A percentile compares a stretch with the other conserved stretches of the same genome.
phyloP scores from a whole-genome alignment of 2,888 invertebrate genomes.

The Perizoma flavofasciatum region DNA sequence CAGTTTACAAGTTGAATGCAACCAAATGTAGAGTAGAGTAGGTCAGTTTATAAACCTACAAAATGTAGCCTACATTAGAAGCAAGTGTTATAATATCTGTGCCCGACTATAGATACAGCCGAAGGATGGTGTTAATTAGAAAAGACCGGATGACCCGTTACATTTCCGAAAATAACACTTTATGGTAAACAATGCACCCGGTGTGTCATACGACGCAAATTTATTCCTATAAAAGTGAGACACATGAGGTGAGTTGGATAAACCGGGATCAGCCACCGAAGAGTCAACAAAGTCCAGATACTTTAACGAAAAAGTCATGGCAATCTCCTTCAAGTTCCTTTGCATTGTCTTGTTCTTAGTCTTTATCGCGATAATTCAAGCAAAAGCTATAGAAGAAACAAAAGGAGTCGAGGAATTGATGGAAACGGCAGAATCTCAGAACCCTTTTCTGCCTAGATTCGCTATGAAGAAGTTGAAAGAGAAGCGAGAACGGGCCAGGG shows the following conservation, averaged over 20 bases:
- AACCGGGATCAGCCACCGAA: conserved; percentile 57
- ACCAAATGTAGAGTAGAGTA: conserved; percentile 39
- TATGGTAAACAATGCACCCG: conserved; percentile 72
- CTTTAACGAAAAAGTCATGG: conserved; percentile 38
- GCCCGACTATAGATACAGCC: conserved; percentile 60
- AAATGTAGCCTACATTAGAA: conserved; percentile 31
- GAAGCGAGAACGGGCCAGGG: conserved; percentile 58
- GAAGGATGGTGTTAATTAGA: conserved; percentile 71
- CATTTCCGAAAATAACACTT: conserved; percentile 69
- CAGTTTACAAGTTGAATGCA: conserved; percentile 8
- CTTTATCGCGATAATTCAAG: conserved; percentile 43
- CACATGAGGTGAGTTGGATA: conserved; percentile 46
- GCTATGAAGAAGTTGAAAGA: conserved; percentile 72
- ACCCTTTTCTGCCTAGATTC: conserved; percentile 73
- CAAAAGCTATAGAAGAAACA: conserved; percentile 53
- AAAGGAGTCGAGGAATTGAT: conserved; percentile 46
- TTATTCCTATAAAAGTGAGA: conserved; percentile 65
- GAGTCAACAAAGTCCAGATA: conserved; percentile 25
- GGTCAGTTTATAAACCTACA: conserved; percentile 26
- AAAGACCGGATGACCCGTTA: conserved; percentile 74
- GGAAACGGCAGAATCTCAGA: conserved; percentile 70
- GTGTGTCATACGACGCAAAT: conserved; percentile 65
- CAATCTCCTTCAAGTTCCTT: conserved; percentile 45
- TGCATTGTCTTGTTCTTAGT: conserved; percentile 45
- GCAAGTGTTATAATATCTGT: conserved; percentile 25